These are phyloP conservation scores for Atrina japonica DNA, from an alignment of 2,888 invertebrate species.

Conservation along the genomic window DNA sequence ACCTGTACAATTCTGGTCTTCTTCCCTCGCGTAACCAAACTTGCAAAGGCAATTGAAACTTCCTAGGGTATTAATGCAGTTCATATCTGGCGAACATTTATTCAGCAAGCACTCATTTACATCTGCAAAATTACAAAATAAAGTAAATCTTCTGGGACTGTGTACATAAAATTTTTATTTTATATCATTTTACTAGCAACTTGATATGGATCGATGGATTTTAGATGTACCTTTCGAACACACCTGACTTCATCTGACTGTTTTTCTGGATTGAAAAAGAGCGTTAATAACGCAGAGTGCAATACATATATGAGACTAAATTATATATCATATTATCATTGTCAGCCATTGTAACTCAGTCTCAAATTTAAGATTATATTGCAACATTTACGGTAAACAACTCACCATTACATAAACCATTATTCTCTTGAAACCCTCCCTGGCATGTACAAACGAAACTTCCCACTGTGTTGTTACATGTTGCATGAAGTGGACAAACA, in stretches of 20 bases:
- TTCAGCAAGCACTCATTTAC: constrained; percentile 21
- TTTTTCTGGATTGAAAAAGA: too few relatives aligned
- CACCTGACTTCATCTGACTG: too few relatives aligned
- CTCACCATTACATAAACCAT: constrained; percentile 47
- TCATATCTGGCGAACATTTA: constrained; percentile 25
- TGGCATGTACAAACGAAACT: constrained; percentile 49
- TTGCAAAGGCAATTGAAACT: constrained; percentile 25
- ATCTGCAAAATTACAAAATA: constrained; percentile 14
- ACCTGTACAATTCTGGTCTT: constrained; percentile 23
- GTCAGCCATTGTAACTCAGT: too few relatives aligned
- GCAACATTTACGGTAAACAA: too few relatives aligned
- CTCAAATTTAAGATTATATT: too few relatives aligned
- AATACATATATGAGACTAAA: too few relatives aligned
- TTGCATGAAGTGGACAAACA: constrained; percentile 42
- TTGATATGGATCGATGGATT: too few relatives aligned
- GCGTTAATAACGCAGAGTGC: not conserved
- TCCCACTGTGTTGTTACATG: constrained; percentile 53
- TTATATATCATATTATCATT: too few relatives aligned
- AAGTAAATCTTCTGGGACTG: not conserved
- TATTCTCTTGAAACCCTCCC: constrained; percentile 37
- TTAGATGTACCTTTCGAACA: too few relatives aligned
- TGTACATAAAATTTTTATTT: not conserved
- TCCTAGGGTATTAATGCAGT: constrained; percentile 30
- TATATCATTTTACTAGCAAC: too few relatives aligned
- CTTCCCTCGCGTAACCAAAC: constrained; percentile 3